Conservation (phyloP, 2,113 vertebrate genomes). For the Gnathonemus echidnorhynchus region DNA sequence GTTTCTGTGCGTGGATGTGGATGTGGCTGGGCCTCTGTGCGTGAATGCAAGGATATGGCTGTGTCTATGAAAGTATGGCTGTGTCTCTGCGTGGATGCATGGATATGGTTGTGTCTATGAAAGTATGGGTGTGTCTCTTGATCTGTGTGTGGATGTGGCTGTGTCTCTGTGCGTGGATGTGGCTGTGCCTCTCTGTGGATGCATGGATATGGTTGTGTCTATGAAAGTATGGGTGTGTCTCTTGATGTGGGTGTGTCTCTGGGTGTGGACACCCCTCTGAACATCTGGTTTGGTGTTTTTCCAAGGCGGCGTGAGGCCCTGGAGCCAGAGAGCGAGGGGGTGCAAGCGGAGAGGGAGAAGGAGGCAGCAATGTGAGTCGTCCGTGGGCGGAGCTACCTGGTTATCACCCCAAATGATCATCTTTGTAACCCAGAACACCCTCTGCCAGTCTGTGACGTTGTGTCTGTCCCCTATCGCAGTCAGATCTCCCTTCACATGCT, state of each 20-base stretch:
- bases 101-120: neutral
- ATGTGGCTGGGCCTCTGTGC: too few relatives aligned
- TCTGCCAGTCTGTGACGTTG: neutral
- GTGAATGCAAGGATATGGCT: too few relatives aligned
- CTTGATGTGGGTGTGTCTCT: neutral
- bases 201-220: neutral
- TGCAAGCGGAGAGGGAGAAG: constrained; percentile 81
- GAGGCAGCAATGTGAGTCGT: constrained; percentile 85
- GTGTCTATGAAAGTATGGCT: too few relatives aligned
- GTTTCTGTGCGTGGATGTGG: too few relatives aligned
- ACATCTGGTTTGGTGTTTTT: neutral
- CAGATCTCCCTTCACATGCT: neutral
- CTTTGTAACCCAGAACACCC: neutral
- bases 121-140: neutral
- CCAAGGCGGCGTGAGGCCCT: constrained; percentile 79
- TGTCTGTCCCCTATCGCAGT: neutral
- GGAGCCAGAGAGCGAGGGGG: constrained; percentile 82
- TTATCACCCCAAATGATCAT: neutral
- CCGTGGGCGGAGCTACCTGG: neutral
- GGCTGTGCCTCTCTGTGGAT: neutral
- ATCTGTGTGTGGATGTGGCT: neutral
- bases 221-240: neutral
- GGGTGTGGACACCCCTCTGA: neutral
- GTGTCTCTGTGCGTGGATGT: neutral
- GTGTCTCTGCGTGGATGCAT: too few relatives aligned